Evolutionary conservation across 1,140 invertebrate species (phyloP).

Genomic region (Saccostrea cuccullata): DNA sequence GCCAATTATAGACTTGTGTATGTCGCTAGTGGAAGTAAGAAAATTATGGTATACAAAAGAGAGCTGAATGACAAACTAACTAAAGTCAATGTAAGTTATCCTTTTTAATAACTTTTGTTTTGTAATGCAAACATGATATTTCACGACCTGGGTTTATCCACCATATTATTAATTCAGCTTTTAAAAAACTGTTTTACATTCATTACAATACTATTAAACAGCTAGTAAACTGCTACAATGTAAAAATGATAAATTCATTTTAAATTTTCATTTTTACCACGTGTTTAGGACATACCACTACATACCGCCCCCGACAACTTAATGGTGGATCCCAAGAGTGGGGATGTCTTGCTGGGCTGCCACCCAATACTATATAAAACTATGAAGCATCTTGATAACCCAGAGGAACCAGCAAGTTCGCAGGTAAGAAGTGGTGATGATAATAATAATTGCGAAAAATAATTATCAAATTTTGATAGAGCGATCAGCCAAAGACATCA

Average conservation of each 20-base stretch:
- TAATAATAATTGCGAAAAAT: background rate
- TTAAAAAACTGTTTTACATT: too few species aligned
- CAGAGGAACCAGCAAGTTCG: background rate
- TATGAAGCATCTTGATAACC: background rate
- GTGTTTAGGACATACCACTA: background rate
- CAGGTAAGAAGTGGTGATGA: background rate
- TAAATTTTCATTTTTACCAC: background rate
- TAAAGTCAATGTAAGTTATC: slow-evolving; percentile 13
- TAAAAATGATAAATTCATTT: too few species aligned
- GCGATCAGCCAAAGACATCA: too few species aligned
- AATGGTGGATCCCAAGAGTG: background rate
- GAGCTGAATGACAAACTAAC: background rate
- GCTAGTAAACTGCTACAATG: too few species aligned
- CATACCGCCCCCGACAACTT: background rate
- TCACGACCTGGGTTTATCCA: too few species aligned
- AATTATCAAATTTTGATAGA: background rate
- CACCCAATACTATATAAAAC: background rate
- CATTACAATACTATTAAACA: too few species aligned
- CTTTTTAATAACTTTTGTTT: too few species aligned
- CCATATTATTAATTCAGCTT: too few species aligned
- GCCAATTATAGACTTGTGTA: too few species aligned
- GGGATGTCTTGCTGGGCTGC: background rate
- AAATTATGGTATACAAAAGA: background rate
- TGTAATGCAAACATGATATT: too few species aligned
- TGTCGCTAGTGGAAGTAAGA: background rate